These are phyloP conservation scores for Petrocephalus microphthalmus DNA, from an alignment of 2,113 vertebrate genomes.

Conservation along the genomic window DNA sequence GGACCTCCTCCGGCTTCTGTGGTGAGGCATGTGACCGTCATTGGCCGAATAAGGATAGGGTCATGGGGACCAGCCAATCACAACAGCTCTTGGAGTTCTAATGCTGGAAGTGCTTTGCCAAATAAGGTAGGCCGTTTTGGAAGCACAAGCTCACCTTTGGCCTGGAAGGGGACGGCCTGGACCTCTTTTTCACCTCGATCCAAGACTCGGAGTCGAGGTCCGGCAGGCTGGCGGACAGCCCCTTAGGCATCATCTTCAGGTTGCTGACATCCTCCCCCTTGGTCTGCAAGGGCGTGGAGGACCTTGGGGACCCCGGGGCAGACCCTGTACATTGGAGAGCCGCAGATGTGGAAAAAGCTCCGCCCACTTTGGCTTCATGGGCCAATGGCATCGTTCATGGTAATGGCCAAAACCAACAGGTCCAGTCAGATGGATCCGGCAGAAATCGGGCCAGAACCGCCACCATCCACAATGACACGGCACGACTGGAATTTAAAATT, in stretches of 20 bases:
- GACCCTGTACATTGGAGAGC: slow-evolving; percentile 50
- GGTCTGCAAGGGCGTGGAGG: slow-evolving; percentile 60
- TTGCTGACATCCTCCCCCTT: slow-evolving; percentile 80
- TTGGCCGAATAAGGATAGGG: not conserved
- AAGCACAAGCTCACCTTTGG: slow-evolving; percentile 65
- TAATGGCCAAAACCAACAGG: not conserved
- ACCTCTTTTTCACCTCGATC: slow-evolving; percentile 97
- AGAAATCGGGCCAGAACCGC: not conserved
- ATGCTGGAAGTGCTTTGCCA: not conserved
- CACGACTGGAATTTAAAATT: not conserved
- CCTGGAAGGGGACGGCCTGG: slow-evolving; percentile 80
- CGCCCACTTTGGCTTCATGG: not conserved
- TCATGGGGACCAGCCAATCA: not conserved
- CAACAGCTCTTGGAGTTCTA: not conserved
- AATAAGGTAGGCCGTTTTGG: too few relatives aligned
- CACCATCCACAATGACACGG: not conserved
- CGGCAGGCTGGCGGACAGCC: slow-evolving; percentile 88
- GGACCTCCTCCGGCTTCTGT: slow-evolving; percentile 73
- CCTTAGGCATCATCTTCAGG: slow-evolving; percentile 94
- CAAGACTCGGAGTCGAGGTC: slow-evolving; percentile 93
- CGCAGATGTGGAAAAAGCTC: not conserved
- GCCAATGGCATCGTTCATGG: not conserved
- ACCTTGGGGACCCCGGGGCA: slow-evolving; percentile 68
- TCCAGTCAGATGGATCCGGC: not conserved
- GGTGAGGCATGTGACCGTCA: slow-evolving; percentile 44